Evolutionary conservation across 2,888 invertebrate species (phyloP), one percentile per base, ranked within the genome.

Genomic region (Muscina levida): DNA sequence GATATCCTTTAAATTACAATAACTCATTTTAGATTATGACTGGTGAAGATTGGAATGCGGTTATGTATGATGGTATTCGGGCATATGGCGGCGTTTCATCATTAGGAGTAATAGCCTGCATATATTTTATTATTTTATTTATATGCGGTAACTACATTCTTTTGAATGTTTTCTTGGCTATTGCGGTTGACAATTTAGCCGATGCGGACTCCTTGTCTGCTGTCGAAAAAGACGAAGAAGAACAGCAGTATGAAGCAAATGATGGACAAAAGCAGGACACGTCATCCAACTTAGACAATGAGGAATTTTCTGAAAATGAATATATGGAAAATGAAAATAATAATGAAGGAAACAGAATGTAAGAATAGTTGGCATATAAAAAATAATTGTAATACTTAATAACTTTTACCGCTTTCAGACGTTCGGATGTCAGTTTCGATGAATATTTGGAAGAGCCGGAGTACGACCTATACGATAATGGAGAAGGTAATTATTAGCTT

Each of bases 131-230:
- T 87, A 97, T 99, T 84, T 94, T 99, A 82, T 99, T 99, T 92
- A 99, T 99, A 87, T 98, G 98, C 91, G 99, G 99, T 92, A 99
- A 99, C 92, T 99, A 99, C 91, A 99, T 99, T 88, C 93, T 99
- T 85, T 92, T 99, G 87, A 99, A 99, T 91, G 99, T 99, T 88
- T 99, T 99, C 96, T 98, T 99, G 98, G 99, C 99, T 91, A 99
- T 99, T 92, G 99, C 99, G 87, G 99, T 99, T 56, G 99, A 99
- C 91, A 99, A 99, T 92, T 94, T 99, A 89, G 99, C 99, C 67
- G 99, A 99, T 91, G 99, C 99, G n/a, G 99, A 99, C 92, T 98
- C 97, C 6, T 91, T 99, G 82, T 98, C 98, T 10, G 97, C 97
- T 82, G 97, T 98, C 82, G 98, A 99, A 88, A 98, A 98, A 88